These are phyloP conservation scores for Ophioderma brevispina DNA, from an alignment of 35 echinoderm and acorn worm genomes.

Conservation along the genomic window DNA sequence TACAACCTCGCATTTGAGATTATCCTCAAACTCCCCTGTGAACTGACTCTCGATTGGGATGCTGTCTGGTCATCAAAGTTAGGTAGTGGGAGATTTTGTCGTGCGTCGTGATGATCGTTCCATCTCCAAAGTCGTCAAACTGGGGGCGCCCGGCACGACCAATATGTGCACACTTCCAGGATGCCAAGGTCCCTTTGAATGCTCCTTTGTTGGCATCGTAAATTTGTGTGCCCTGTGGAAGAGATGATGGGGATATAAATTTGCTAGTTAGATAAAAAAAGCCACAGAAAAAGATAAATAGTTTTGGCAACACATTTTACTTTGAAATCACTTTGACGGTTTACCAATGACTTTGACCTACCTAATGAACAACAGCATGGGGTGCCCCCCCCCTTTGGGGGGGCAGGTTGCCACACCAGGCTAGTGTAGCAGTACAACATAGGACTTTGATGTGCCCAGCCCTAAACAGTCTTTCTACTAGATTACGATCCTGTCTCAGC, in stretches of 20 bases:
- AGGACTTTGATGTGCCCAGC: conserved; percentile 84
- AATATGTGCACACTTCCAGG: conserved; percentile 91
- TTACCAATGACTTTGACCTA: not conserved
- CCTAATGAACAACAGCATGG: conserved; percentile 95
- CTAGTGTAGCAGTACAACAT: conserved; percentile 86
- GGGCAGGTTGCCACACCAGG: conserved; percentile 83
- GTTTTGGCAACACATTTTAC: too few species aligned
- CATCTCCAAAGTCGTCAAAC: conserved; percentile 89
- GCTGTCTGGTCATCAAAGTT: conserved; percentile 91
- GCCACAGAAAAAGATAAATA: too few species aligned
- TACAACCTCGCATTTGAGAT: conserved; percentile 99
- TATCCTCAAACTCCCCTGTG: conserved; percentile 72
- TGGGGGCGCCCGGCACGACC: conserved; percentile 97
- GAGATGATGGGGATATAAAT: too few species aligned
- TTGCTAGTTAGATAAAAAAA: too few species aligned
- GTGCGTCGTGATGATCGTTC: conserved; percentile 92
- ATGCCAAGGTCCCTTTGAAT: conserved; percentile 84
- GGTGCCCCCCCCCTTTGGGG: too few species aligned
- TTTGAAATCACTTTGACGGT: too few species aligned
- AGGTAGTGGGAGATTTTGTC: conserved; percentile 92
- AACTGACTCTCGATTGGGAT: conserved; percentile 98
- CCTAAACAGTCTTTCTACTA: conserved; percentile 81
- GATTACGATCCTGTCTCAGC: conserved; percentile 82
- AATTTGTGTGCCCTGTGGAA: conserved; percentile 90
- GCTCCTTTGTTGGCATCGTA: conserved; percentile 97